phyloP scores from a whole-genome alignment of 1,140 invertebrate species.

The Drosophila virilis region DNA sequence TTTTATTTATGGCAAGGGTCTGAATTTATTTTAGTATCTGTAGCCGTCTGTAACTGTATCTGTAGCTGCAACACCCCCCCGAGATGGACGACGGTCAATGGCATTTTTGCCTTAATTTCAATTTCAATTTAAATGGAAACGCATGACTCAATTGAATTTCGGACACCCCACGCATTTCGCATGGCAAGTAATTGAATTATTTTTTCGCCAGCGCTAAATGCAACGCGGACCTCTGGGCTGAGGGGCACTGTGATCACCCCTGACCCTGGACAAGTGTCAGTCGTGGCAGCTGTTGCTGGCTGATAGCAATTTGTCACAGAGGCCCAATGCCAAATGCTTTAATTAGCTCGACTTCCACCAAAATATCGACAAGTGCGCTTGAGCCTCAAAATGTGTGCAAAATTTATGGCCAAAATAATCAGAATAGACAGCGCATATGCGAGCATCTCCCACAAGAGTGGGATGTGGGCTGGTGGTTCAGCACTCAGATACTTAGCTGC shows the following conservation, averaged over 20 bases:
- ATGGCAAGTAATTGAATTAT: conserved; percentile 54
- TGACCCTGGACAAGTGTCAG: conserved; percentile 67
- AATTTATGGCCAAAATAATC: conserved; percentile 40
- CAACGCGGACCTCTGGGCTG: conserved; percentile 51
- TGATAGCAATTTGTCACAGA: conserved; percentile 78
- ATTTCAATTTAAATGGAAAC: conserved; percentile 63
- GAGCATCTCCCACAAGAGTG: conserved; percentile 7
- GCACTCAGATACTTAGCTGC: conserved; percentile 37
- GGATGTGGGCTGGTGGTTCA: not conserved
- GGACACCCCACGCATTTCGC: conserved; percentile 36
- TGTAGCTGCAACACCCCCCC: conserved; percentile 10
- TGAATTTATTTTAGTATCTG: conserved; percentile 22
- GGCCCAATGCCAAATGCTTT: conserved; percentile 36
- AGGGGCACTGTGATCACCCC: conserved; percentile 32
- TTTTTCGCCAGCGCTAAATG: conserved; percentile 17
- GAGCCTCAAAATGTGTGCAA: conserved; percentile 20
- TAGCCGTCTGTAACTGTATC: not conserved
- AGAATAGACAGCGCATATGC: conserved; percentile 31
- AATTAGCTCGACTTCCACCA: conserved; percentile 56
- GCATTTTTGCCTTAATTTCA: conserved; percentile 32
- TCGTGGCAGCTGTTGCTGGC: conserved; percentile 59
- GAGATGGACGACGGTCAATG: conserved; percentile 4
- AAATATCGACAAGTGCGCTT: conserved; percentile 45
- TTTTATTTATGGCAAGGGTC: conserved; percentile 35
- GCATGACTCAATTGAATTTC: conserved; percentile 70